These are phyloP conservation scores for Sakesphorus luctuosus DNA, from an alignment of 2,113 vertebrate species.

Conservation along the genomic window DNA sequence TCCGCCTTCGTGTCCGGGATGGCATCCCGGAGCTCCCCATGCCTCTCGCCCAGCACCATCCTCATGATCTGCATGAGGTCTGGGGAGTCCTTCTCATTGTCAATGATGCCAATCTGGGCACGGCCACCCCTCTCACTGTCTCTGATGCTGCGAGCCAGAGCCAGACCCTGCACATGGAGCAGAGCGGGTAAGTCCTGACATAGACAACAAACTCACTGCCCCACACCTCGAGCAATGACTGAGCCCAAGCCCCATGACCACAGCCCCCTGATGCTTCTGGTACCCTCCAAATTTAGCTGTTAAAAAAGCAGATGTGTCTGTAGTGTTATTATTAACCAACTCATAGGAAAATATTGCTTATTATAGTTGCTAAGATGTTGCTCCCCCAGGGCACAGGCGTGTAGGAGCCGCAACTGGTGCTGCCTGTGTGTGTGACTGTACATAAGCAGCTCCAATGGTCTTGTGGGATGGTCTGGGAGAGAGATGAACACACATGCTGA, in stretches of 20 bases:
- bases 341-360: neutral
- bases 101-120: constrained; percentile 84
- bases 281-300: neutral
- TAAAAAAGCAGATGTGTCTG: neutral
- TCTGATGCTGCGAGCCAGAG: constrained; percentile 87
- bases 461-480: neutral
- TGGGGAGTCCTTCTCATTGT: constrained; percentile 78
- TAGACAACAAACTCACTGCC: neutral
- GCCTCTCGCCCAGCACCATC: constrained; percentile 81
- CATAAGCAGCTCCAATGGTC: neutral
- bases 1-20: constrained; percentile 72
- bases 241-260: neutral
- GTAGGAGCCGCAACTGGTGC: neutral
- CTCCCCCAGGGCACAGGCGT: fast-evolving
- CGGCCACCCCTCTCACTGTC: constrained; percentile 87
- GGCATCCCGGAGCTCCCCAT: constrained; percentile 70
- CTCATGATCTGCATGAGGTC: constrained; percentile 88
- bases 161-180: constrained; percentile 75
- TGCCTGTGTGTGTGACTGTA: neutral
- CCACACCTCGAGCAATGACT: neutral
- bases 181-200: neutral
- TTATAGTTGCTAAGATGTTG: fast-evolving
- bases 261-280: neutral
- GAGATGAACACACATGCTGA: neutral
- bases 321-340: neutral